Base-by-base conservation (phyloP, 2,797 vertebrate genomes). In the Gallinago nigripennis region DNA sequence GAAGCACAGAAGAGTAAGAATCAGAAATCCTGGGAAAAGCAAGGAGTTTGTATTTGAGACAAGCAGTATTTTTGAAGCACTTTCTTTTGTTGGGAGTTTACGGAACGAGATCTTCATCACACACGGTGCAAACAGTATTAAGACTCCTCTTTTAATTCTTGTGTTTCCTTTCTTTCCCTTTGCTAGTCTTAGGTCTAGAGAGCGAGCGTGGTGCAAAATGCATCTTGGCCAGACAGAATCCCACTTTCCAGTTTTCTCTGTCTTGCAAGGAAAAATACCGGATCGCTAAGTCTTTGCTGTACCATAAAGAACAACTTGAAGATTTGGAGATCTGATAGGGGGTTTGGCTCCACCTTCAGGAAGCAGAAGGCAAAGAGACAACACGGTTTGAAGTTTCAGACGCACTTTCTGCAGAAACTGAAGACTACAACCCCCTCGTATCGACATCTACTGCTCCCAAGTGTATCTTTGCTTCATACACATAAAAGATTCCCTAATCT, bases 321-420 rank as follows among this genome's bases (percentile, higher is more conserved):
- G 89, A 81, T 84, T 27, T 24, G 81, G 84, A 30, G 85, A 93
- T 82, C 92, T 96, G 95, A 93, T 91, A 95, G 94, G 96, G 94
- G 80, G 85, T 96, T 94, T 97, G 97, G 97, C 97, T 97, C 98
- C 98, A 97, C 96, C 97, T 98, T 88, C 97, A 97, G 97, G 97
- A 97, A 92, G 50, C 89, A 45, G 43, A 20, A 88, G 72, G 97
- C 92, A 95, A 83, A 51, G 53, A 86, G 88, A 88, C 89, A 73
- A 45, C 50, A 33, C 10, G 16, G 73, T 9, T 66, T 37, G 50
- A 54, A 68, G 57, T 50, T 91, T 88, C 66, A 33, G 50, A 6
- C 24, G 8, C 7, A 1, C 46, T 20, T 31, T 69, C 30, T 82
- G 50, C 72, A 76, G 48, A 6, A 82, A 16, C 28, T 5, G n/a